These are phyloP conservation scores for Pollachius pollachius DNA, from an alignment of 2,113 vertebrate species.

Conservation along the genomic window DNA sequence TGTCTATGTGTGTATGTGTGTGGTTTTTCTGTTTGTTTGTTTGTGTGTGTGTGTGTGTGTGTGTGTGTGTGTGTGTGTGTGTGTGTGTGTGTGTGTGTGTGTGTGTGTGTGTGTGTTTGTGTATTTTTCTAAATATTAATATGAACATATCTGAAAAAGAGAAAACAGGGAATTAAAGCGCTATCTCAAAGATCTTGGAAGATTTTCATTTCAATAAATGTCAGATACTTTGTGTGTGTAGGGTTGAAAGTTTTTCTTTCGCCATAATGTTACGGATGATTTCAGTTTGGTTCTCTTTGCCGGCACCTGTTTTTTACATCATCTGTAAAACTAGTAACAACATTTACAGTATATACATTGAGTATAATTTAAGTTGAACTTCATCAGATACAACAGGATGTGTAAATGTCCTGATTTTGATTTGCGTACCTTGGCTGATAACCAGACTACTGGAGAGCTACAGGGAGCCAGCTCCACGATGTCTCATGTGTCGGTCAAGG, in stretches of 20 bases:
- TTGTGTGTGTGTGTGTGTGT: neutral
- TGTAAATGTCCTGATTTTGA: too few relatives aligned
- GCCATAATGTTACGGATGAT: neutral
- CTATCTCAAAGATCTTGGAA: too few relatives aligned
- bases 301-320: neutral
- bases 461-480: too few relatives aligned
- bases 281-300: neutral
- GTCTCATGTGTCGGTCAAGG: too few relatives aligned
- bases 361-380: too few relatives aligned
- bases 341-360: too few relatives aligned
- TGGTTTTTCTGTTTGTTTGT: neutral
- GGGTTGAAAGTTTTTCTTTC: too few relatives aligned
- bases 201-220: too few relatives aligned
- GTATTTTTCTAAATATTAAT: neutral
- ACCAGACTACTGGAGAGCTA: conserved; percentile 5
- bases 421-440: too few relatives aligned
- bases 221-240: too few relatives aligned
- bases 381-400: too few relatives aligned
- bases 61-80: neutral
- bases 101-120: neutral
- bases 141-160: neutral
- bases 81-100: neutral
- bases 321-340: neutral
- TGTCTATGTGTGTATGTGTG: neutral
- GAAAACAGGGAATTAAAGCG: neutral